These are phyloP conservation scores for Ophioninae sp. DNA, from an alignment of 2,888 invertebrate species.

Conservation along the genomic window DNA sequence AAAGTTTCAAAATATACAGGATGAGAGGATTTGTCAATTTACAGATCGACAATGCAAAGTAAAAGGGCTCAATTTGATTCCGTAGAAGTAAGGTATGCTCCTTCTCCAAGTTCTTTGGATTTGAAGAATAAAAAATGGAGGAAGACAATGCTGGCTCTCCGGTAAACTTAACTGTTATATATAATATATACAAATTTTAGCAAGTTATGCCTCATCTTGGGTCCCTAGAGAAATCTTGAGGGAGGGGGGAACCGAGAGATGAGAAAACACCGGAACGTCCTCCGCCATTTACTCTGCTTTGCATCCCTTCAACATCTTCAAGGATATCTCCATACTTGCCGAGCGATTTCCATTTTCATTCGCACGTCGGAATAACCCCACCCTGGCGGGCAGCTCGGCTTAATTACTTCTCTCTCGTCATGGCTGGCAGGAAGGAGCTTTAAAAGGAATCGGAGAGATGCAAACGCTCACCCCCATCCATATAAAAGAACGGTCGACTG, in stretches of 20 bases:
- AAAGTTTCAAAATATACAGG: background rate
- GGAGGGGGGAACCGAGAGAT: background rate
- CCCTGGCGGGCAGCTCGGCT: conserved; percentile 38
- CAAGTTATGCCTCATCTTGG: background rate
- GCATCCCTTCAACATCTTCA: background rate
- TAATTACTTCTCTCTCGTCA: conserved; percentile 51
- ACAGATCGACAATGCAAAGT: conserved; percentile 6
- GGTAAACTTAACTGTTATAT: conserved; percentile 25
- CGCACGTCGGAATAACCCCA: conserved; percentile 36
- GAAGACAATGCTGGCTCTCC: conserved; percentile 22
- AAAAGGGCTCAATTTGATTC: conserved; percentile 46
- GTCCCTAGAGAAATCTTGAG: background rate
- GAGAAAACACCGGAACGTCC: conserved; percentile 41
- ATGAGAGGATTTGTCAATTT: conserved; percentile 19
- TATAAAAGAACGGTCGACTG: conserved; percentile 4
- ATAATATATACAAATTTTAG: conserved; percentile 31
- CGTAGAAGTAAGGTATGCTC: conserved; percentile 31
- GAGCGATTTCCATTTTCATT: conserved; percentile 63
- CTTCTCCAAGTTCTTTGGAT: conserved; percentile 18
- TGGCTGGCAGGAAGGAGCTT: conserved; percentile 4
- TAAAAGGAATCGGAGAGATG: conserved; percentile 41
- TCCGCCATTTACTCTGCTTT: conserved; percentile 35
- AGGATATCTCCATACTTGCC: conserved; percentile 18
- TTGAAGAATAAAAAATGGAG: conserved; percentile 12
- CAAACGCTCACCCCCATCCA: conserved; percentile 35